A percentile compares a stretch with the other conserved stretches of the same genome.
Evolutionary conservation across 2,797 vertebrate species (phyloP).

Genomic region (Myotis vivesi): DNA sequence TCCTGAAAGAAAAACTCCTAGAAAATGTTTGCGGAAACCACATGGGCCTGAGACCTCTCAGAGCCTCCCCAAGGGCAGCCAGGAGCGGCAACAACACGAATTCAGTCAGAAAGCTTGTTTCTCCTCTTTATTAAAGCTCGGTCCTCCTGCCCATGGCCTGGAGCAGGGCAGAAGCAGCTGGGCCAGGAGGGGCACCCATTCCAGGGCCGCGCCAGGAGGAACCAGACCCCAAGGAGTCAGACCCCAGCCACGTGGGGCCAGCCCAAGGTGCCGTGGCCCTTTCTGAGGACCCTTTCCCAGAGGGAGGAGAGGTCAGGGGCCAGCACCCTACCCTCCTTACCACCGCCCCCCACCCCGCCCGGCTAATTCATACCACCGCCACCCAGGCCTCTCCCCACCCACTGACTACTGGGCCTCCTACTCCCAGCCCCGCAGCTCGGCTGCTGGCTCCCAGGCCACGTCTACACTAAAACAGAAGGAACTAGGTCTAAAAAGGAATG

Average conservation of each 20-base stretch:
- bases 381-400: constrained; percentile 57
- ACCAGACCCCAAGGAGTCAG: neutral
- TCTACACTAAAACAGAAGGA: constrained; percentile 64
- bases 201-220: neutral
- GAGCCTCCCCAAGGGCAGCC: neutral
- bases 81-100: neutral
- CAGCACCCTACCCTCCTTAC: neutral
- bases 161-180: neutral
- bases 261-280: neutral
- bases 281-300: neutral
- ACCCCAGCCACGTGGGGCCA: neutral
- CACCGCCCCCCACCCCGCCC: neutral
- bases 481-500: constrained; percentile 66
- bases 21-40: neutral
- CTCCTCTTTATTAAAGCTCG: constrained; percentile 77
- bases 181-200: neutral
- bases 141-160: neutral
- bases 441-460: neutral
- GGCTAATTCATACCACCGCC: neutral
- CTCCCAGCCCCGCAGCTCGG: constrained; percentile 34
- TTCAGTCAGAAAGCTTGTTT: constrained; percentile 40
- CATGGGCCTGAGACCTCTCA: neutral
- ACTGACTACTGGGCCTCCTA: neutral
- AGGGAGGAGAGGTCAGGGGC: neutral
- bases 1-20: neutral